phyloP scores from a whole-genome alignment of 2,888 invertebrate species.

The Endotricha flammealis region DNA sequence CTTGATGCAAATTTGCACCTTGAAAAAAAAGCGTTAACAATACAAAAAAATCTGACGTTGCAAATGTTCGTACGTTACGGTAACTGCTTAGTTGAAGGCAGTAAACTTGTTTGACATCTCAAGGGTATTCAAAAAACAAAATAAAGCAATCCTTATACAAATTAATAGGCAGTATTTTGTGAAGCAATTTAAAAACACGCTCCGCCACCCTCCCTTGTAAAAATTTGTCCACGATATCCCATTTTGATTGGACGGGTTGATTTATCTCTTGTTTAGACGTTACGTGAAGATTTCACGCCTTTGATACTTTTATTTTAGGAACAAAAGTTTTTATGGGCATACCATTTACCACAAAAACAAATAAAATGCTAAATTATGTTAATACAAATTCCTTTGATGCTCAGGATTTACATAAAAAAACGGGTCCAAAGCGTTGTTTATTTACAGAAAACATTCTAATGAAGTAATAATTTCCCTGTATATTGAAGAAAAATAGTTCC shows the following conservation, averaged over 20 bases:
- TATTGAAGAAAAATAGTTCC: too few relatives aligned
- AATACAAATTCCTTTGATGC: constrained; percentile 21
- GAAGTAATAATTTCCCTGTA: too few relatives aligned
- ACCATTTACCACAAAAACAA: constrained; percentile 5
- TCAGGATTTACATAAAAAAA: too few relatives aligned
- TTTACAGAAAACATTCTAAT: too few relatives aligned
- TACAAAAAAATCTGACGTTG: too few relatives aligned
- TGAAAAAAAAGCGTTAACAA: too few relatives aligned
- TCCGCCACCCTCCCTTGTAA: constrained; percentile 60
- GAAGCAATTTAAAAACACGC: constrained; percentile 70
- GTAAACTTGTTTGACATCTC: too few relatives aligned
- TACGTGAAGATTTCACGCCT: constrained; percentile 34
- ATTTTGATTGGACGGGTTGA: constrained; percentile 74
- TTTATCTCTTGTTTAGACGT: constrained; percentile 69
- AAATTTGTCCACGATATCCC: constrained; percentile 74
- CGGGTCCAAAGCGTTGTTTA: too few relatives aligned
- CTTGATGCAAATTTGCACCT: constrained; percentile 18
- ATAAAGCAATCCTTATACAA: constrained; percentile 29
- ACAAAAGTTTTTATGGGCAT: constrained; percentile 17
- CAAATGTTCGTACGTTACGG: too few relatives aligned
- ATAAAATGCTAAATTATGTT: constrained; percentile 26
- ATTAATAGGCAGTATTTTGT: constrained; percentile 67
- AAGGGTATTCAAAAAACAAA: too few relatives aligned
- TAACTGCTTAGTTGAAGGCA: too few relatives aligned
- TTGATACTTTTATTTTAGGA: constrained; percentile 49